phyloP scores from a whole-genome alignment of 2,113 vertebrate species.

The Plectropomus leopardus region DNA sequence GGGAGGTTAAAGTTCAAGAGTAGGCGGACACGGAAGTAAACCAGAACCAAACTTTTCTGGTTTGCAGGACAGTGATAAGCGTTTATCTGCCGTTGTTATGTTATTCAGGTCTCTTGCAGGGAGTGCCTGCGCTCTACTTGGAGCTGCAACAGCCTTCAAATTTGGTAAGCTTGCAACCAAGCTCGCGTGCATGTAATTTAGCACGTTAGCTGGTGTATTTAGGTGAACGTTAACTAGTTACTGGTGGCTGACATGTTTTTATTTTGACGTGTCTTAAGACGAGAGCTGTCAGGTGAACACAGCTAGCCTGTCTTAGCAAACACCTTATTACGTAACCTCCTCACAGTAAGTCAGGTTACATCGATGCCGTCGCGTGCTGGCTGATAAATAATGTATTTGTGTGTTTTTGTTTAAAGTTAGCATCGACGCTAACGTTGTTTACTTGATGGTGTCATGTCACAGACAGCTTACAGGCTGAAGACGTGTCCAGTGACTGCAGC shows the following conservation, averaged over 20 bases:
- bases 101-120: slow-evolving; percentile 77
- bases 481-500: no score
- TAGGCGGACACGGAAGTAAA: slow-evolving; percentile 65
- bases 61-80: slow-evolving; percentile 50
- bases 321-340: neutral
- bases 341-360: neutral
- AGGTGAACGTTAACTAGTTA: neutral
- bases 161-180: slow-evolving; percentile 67
- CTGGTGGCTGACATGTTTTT: slow-evolving; percentile 4
- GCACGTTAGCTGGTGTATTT: slow-evolving; percentile 19
- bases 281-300: neutral
- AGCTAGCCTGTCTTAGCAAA: neutral
- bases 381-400: neutral
- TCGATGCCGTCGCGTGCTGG: neutral
- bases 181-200: neutral
- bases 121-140: slow-evolving; percentile 83
- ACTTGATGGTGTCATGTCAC: neutral
- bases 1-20: slow-evolving; percentile 67
- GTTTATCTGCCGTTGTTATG: slow-evolving; percentile 72
- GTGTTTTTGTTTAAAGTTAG: neutral
- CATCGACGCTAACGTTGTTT: slow-evolving; percentile 44
- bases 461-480: no score
- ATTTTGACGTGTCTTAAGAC: neutral
- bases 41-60: slow-evolving; percentile 64
- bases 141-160: slow-evolving; percentile 77